A percentile compares a stretch with the other conserved stretches of the same genome.
These are phyloP conservation scores for Gobionotothen gibberifrons DNA, from an alignment of 2,797 vertebrate species.

Conservation along the genomic window DNA sequence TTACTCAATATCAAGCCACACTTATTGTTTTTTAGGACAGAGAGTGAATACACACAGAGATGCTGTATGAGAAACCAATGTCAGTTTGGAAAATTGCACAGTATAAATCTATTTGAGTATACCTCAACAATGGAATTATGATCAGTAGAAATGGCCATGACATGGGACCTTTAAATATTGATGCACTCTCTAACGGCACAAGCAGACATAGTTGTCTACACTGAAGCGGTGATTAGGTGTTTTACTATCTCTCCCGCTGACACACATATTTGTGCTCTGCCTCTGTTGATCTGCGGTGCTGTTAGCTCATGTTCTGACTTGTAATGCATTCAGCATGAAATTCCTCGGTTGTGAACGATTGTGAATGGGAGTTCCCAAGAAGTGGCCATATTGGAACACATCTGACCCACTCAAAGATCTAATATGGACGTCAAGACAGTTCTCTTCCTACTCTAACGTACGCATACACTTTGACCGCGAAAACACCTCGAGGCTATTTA, in stretches of 20 bases:
- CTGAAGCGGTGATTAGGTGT: background rate
- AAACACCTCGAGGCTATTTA: background rate
- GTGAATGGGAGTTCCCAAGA: slow-evolving; percentile 86
- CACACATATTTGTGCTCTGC: slow-evolving; percentile 25
- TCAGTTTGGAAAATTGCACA: too few species aligned
- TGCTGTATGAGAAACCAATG: too few species aligned
- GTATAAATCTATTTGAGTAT: too few species aligned
- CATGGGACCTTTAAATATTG: slow-evolving; percentile 15
- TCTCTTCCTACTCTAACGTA: background rate
- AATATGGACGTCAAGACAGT: slow-evolving; percentile 30
- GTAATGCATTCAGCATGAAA: slow-evolving; percentile 56
- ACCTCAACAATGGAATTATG: too few species aligned
- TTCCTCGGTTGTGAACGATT: slow-evolving; percentile 74
- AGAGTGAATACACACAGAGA: too few species aligned
- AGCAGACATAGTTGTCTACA: background rate
- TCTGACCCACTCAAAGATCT: slow-evolving; percentile 69
- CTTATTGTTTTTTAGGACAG: too few species aligned
- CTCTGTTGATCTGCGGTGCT: slow-evolving; percentile 5
- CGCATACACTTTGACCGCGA: background rate
- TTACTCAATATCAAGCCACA: too few species aligned
- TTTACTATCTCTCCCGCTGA: background rate
- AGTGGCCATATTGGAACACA: slow-evolving; percentile 91
- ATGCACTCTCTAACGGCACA: background rate
- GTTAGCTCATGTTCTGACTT: slow-evolving; percentile 61
- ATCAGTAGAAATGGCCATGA: too few species aligned